phyloP scores from a whole-genome alignment of 2,113 vertebrate species.

The Bujurquina vittata region DNA sequence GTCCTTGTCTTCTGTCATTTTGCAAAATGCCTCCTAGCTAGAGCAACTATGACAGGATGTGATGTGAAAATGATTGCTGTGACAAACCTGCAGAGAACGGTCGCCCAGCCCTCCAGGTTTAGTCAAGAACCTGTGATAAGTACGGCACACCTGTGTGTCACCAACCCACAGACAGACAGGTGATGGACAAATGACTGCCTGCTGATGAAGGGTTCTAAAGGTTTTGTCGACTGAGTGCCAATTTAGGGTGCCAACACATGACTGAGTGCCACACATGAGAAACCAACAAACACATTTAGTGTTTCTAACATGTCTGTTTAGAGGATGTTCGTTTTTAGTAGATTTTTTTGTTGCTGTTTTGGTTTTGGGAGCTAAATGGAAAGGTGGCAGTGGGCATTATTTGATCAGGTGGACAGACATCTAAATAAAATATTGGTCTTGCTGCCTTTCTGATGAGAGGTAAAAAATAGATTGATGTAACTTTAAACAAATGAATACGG shows the following conservation, averaged over 20 bases:
- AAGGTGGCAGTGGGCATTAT: background rate
- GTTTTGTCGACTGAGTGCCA: background rate
- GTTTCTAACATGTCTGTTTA: background rate
- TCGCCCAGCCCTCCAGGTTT: background rate
- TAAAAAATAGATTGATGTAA: background rate
- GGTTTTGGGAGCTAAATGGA: background rate
- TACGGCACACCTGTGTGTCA: background rate
- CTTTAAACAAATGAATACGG: background rate
- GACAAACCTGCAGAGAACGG: background rate
- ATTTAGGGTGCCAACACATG: background rate
- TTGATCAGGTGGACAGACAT: background rate
- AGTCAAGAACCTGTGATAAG: conserved; percentile 1
- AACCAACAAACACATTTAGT: background rate
- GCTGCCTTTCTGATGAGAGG: background rate
- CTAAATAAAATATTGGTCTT: background rate
- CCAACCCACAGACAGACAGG: background rate
- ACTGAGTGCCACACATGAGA: background rate
- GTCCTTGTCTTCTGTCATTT: background rate
- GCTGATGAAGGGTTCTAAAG: background rate
- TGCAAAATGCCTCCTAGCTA: background rate
- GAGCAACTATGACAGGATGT: background rate
- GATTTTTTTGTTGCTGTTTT: background rate
- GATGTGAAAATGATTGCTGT: background rate
- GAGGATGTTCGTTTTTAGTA: background rate
- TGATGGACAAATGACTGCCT: conserved; percentile 9